Evolutionary conservation across 2,888 invertebrate species (phyloP), one percentile per base, ranked within the genome.

Genomic region (Drosophila anceps): DNA sequence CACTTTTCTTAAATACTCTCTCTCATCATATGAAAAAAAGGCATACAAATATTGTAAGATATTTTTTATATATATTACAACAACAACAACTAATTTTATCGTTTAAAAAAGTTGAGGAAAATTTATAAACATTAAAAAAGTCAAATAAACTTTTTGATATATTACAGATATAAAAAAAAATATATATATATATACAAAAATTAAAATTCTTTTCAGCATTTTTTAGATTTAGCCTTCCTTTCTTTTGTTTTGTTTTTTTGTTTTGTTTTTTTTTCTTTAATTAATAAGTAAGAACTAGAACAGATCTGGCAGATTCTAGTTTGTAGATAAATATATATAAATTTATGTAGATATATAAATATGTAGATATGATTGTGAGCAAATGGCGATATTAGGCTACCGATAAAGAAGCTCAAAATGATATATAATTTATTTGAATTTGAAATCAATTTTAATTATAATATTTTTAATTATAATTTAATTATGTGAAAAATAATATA

Each of bases 1-100:
- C n/a, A 7, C 33, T n/a, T 10, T 10, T 24, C 4, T 7, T 2
- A 39, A 43, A 53, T 46, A 67, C 54, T 33, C 58, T 33, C 58
- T 74, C 9, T n/a, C 15, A 15, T 46, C 9, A 0, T 27, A 5
- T 4, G 12, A 15, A 0, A 4, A 8, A 27, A 4, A 12, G 12
- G 2, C 2, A 29, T 10, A 8, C 4, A 24, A 13, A 15, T 15
- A 12, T 2, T 43, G 7, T 13, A n/a, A 12, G n/a, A 29, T 9
- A 46, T 46, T n/a, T 29, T 9, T 9, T 46, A 7, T 27, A 9
- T 46, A 15, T 3, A 9, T 27, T 46, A n/a, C 15, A 44, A 8
- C 8, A 0, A 43, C 10, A 10, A 10, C 1, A 12, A 43, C 9
- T 18, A 0, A 2, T 18, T 18, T 18, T 18, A n/a, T n/a, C 15